Evolutionary conservation across 1,140 invertebrate species (phyloP), one percentile per base, ranked within the genome.

Genomic region (Popillia japonica): DNA sequence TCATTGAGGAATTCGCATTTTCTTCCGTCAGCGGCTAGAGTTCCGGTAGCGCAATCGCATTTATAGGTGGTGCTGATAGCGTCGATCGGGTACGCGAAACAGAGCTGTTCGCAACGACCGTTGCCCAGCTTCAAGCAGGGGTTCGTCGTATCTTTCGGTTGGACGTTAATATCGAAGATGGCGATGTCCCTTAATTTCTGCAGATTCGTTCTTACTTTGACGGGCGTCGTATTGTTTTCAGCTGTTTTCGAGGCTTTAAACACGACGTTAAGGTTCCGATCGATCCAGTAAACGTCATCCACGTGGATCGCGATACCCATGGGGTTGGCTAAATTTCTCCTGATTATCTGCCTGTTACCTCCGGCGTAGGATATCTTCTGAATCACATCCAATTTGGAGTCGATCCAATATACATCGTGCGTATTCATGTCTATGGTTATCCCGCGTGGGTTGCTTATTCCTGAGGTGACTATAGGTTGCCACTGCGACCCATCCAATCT

Each of bases 351-450:
- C 82, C 95, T 89, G 82, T 93, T 93, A 8, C 92, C 93, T 6
- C 96, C 95, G 42, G 89, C 93, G 84, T 91, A 96, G 0, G 93
- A 94, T 22, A 96, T 92, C 86, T 94, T 96, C 84, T 98, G 96
- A 80, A 99, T 98, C 79, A 92, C 94, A 86, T 99, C 97, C 20
- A 97, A 88, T 84, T 94, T 94, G 0, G 96, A 95, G 86, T 99
- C 98, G 0, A 98, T 96, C 98, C 98, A 99, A 86, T 97, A 99
- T 0, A 99, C 93, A 84, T 99, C 96, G 83, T 99, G 95, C 0
- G 96, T 99, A 22, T 91, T 87, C 89, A 97, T 96, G 87, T 99
- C 98, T 44, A 99, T 94, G 0, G 97, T 96, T 9, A 99, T 88
- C 86, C 98, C 98, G 74, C 95, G 90, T 0, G 98, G 98, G 82